A percentile compares a stretch with the other conserved stretches of the same genome.
Evolutionary conservation across 2,888 invertebrate species (phyloP).

Genomic region (Sinodicranocentrus sp.): DNA sequence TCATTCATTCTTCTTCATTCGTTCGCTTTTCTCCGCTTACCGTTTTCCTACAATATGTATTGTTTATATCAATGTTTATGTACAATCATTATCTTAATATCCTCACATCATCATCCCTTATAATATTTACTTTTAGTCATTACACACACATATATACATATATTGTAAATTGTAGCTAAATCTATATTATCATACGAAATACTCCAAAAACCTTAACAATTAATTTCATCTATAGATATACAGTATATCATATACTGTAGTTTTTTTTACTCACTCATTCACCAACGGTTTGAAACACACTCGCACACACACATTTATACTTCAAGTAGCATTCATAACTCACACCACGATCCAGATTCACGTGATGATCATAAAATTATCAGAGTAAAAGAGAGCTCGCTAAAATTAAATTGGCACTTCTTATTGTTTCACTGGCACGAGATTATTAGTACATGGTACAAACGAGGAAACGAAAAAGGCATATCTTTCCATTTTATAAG

Average conservation of each 20-base stretch:
- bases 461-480: slow-evolving; percentile 32
- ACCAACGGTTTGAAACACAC: slow-evolving; percentile 2
- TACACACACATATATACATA: not conserved
- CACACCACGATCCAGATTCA: slow-evolving; percentile 2
- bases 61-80: not conserved
- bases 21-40: slow-evolving; percentile 46
- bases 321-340: slow-evolving; percentile 17
- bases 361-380: slow-evolving; percentile 37
- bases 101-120: slow-evolving; percentile 13
- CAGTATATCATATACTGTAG: too few species aligned
- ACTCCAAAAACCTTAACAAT: too few species aligned
- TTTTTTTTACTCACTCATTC: too few species aligned
- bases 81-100: slow-evolving; percentile 18
- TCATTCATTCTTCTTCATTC: slow-evolving; percentile 59
- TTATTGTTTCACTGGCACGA: slow-evolving; percentile 43
- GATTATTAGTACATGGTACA: slow-evolving; percentile 15
- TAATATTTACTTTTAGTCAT: not conserved
- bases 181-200: too few species aligned
- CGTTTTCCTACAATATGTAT: slow-evolving; percentile 21
- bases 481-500: not conserved
- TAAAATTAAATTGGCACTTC: slow-evolving; percentile 47
- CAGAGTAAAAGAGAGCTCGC: slow-evolving; percentile 39
- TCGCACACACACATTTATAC: slow-evolving; percentile 9
- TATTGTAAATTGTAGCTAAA: not conserved
- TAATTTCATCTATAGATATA: too few species aligned